Evolutionary conservation across 2,888 invertebrate genomes (phyloP).

Genomic region (Mayetiola destructor): DNA sequence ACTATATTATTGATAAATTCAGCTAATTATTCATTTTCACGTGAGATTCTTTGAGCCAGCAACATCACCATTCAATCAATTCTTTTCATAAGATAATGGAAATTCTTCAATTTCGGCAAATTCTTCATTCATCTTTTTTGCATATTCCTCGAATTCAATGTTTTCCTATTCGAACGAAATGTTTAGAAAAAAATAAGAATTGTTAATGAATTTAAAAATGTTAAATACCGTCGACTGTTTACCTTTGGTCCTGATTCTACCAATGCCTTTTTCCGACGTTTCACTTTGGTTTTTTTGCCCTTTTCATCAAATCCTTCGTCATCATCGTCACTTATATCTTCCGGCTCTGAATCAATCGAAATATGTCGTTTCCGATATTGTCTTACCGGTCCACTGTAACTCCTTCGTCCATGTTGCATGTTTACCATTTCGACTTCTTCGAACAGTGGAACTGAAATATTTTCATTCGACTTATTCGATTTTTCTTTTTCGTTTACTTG

Average conservation of each 20-base stretch:
- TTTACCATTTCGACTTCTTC: neutral
- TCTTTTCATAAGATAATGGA: too few species aligned
- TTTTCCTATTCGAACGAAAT: neutral
- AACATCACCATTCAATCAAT: too few species aligned
- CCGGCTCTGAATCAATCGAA: neutral
- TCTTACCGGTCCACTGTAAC: slow-evolving; percentile 3
- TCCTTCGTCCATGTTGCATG: neutral
- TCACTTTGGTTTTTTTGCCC: neutral
- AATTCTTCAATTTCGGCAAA: neutral
- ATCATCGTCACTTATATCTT: neutral
- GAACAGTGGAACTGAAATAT: neutral
- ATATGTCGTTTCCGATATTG: neutral
- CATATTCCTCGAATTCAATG: neutral
- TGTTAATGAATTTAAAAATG: neutral
- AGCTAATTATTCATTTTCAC: too few species aligned
- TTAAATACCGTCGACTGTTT: neutral
- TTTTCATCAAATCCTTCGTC: neutral
- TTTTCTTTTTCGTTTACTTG: neutral
- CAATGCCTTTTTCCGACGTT: neutral
- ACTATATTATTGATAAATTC: too few species aligned
- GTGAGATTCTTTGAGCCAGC: too few species aligned
- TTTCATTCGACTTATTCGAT: neutral
- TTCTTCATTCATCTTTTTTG: neutral
- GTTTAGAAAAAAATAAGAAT: neutral
- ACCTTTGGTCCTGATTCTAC: neutral